phyloP scores from a whole-genome alignment of 2,113 vertebrate genomes.

The Macrotus californicus region DNA sequence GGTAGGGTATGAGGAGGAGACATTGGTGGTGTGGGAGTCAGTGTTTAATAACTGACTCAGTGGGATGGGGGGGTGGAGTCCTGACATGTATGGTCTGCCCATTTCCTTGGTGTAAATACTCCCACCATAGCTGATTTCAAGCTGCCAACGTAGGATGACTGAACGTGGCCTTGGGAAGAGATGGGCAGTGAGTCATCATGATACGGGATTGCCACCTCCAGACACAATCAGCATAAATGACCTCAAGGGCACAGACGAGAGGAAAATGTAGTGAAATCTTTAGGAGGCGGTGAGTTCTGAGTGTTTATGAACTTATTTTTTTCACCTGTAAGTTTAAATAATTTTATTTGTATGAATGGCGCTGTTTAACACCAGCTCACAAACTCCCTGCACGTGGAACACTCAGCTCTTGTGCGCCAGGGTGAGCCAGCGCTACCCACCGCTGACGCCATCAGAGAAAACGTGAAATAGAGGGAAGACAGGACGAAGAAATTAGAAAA shows the following conservation, averaged over 20 bases:
- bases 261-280: neutral
- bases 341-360: neutral
- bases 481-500: neutral
- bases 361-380: neutral
- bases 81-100: neutral
- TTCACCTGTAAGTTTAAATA: neutral
- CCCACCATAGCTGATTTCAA: neutral
- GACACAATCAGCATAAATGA: rapidly evolving
- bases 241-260: neutral
- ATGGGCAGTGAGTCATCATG: rapidly evolving
- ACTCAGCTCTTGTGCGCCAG: neutral
- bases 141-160: neutral
- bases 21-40: neutral
- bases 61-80: rapidly evolving
- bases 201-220: neutral
- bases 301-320: neutral
- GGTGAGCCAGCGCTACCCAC: neutral
- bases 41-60: neutral
- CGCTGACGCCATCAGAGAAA: neutral
- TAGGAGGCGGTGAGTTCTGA: neutral
- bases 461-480: neutral
- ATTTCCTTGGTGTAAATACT: neutral
- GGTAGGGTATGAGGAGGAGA: rapidly evolving
- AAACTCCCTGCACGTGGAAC: neutral
- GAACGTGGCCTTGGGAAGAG: neutral